Evolutionary conservation across 2,888 invertebrate species (phyloP).

Genomic region (Drosophila barbarae): DNA sequence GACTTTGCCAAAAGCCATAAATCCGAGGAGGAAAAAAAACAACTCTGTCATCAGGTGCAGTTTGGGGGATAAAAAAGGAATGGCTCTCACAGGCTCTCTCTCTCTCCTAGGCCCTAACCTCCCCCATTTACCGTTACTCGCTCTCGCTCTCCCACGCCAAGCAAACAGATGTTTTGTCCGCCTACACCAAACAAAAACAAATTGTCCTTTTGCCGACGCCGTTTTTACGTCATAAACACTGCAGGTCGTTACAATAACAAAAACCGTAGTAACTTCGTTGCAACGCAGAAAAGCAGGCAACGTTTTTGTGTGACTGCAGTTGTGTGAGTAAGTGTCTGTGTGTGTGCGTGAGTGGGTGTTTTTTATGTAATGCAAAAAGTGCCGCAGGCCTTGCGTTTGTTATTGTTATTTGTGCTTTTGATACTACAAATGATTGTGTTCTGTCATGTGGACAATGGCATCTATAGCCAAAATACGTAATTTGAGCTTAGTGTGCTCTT

Average conservation of each 20-base stretch:
- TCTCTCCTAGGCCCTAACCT: conserved; percentile 10
- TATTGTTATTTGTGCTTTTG: conserved; percentile 24
- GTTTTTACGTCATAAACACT: conserved; percentile 51
- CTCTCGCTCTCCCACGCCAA: conserved; percentile 32
- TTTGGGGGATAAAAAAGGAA: conserved; percentile 25
- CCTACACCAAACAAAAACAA: conserved; percentile 69
- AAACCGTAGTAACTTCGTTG: conserved; percentile 48
- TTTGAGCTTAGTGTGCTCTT: not conserved
- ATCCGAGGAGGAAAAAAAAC: conserved; percentile 21
- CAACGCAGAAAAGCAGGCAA: conserved; percentile 56
- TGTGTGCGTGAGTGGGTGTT: conserved; percentile 8
- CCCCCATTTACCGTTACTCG: conserved; percentile 9
- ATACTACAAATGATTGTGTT: conserved; percentile 44
- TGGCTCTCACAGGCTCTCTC: conserved; percentile 6
- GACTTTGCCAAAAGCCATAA: conserved; percentile 36
- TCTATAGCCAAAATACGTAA: conserved; percentile 13
- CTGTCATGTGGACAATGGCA: conserved; percentile 49
- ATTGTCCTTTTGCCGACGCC: conserved; percentile 50
- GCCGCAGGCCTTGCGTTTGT: conserved; percentile 41
- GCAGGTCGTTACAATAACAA: conserved; percentile 35
- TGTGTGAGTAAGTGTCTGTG: not conserved
- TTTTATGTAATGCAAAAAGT: conserved; percentile 39
- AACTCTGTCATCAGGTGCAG: conserved; percentile 33
- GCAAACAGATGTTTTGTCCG: conserved; percentile 61
- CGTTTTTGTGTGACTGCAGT: conserved; percentile 16